Evolutionary conservation across 1,140 invertebrate species (phyloP), one percentile per base, ranked within the genome.

Genomic region (Druon quercuslanigerum): DNA sequence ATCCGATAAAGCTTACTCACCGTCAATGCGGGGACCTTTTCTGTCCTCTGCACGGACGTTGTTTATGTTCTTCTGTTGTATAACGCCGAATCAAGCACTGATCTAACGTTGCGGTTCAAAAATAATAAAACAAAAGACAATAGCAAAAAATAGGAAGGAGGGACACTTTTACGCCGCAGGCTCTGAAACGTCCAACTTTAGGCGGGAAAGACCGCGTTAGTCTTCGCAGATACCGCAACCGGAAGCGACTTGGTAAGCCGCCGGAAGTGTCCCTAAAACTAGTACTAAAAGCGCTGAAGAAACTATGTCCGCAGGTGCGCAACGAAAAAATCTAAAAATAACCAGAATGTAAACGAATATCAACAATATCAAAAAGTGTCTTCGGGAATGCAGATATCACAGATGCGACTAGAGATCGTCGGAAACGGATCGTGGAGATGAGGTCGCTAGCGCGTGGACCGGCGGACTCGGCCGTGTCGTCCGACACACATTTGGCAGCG

Each of bases 401-500:
- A n/a, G 33, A 16, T 46, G 17, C 50, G 9, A 14, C 16, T 19
- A 52, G 50, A 66, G 76, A 46, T 50, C 13, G 33, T 66, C 33
- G 0, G 16, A 52, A 51, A 40, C 52, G 50, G 70, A n/a, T 51
- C 20, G 72, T 71, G 75, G 71, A 77, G 81, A 83, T 83, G 76
- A 80, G 73, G 73, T 78, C 56, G 73, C 81, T 81, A 79, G 82
- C 87, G 87, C 87, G 88, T 89, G 88, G 85, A 91, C 88, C 86
- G 87, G 74, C 82, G 81, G 81, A 82, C 83, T 86, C 79, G 79
- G 82, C 79, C 85, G 83, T 82, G 84, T 84, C 79, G 80, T 80
- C 75, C 75, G 60, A 90, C 87, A 87, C 87, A 90, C 86, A 88
- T 89, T 90, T 87, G 88, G 86, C 82, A 88, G 83, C 87, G 87